These are phyloP conservation scores for Drosophila virilis DNA, from an alignment of 1,140 invertebrate genomes.

Conservation along the genomic window DNA sequence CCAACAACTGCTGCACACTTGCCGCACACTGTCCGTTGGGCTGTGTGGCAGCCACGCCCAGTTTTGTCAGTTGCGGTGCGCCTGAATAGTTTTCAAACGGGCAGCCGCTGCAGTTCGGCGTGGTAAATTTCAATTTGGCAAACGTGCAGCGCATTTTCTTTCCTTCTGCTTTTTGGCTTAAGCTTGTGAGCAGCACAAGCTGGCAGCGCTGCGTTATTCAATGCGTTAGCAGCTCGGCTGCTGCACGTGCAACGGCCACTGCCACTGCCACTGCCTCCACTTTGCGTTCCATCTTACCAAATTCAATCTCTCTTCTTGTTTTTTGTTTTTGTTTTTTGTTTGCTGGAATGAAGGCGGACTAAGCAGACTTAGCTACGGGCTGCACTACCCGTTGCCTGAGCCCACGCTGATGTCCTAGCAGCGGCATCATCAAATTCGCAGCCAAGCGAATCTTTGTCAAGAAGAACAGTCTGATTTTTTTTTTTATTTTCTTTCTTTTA, in stretches of 20 bases:
- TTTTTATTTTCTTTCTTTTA: not conserved
- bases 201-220: constrained; percentile 20
- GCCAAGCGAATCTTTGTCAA: constrained; percentile 4
- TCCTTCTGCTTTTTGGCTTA: constrained; percentile 15
- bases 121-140: constrained; percentile 64
- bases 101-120: constrained; percentile 36
- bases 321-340: constrained; percentile 9
- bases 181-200: constrained; percentile 17
- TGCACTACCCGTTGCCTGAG: not conserved
- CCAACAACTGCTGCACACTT: not conserved
- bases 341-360: constrained; percentile 7
- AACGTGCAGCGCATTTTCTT: constrained; percentile 56
- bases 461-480: constrained; percentile 1
- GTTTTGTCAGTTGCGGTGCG: constrained; percentile 26
- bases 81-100: constrained; percentile 36
- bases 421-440: constrained; percentile 25
- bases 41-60: constrained; percentile 12
- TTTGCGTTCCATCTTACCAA: constrained; percentile 2
- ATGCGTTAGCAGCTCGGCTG: constrained; percentile 34
- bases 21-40: too few relatives aligned
- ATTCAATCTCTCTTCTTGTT: constrained; percentile 17
- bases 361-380: not conserved
- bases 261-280: not conserved
- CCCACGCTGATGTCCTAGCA: not conserved
- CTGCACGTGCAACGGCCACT: constrained; percentile 20